Conservation (phyloP, 2,113 vertebrate genomes). For the Edolisoma coerulescens region DNA sequence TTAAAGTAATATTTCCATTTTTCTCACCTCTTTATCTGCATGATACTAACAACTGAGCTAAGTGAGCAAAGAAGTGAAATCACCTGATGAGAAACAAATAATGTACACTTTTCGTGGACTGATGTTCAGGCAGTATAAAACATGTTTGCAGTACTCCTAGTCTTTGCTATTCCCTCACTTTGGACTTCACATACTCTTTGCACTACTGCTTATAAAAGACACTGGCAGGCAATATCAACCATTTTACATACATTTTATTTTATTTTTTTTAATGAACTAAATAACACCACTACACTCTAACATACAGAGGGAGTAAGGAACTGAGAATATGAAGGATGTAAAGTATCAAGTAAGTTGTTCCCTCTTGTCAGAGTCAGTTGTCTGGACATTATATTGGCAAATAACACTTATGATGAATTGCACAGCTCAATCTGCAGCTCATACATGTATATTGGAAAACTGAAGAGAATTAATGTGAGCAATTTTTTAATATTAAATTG, state of each 20-base stretch:
- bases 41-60: not conserved
- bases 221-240: not conserved
- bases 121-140: not conserved
- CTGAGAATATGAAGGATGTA: slow-evolving; percentile 11
- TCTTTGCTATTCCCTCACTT: not conserved
- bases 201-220: not conserved
- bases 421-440: slow-evolving; percentile 58
- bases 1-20: not conserved
- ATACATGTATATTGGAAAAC: slow-evolving; percentile 68
- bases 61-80: not conserved
- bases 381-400: slow-evolving; percentile 54
- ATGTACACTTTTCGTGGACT: accelerated
- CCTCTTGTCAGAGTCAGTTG: slow-evolving; percentile 42
- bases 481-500: slow-evolving; percentile 69
- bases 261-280: not conserved
- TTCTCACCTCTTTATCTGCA: not conserved
- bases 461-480: slow-evolving; percentile 61
- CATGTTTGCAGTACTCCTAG: not conserved
- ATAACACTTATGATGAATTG: slow-evolving; percentile 63
- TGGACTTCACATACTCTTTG: not conserved
- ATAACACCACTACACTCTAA: not conserved
- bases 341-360: slow-evolving; percentile 48
- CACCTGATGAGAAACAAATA: not conserved
- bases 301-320: not conserved
- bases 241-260: not conserved